These are phyloP conservation scores for Phataginus tricuspis DNA, from an alignment of 2,797 vertebrate genomes.

Conservation along the genomic window DNA sequence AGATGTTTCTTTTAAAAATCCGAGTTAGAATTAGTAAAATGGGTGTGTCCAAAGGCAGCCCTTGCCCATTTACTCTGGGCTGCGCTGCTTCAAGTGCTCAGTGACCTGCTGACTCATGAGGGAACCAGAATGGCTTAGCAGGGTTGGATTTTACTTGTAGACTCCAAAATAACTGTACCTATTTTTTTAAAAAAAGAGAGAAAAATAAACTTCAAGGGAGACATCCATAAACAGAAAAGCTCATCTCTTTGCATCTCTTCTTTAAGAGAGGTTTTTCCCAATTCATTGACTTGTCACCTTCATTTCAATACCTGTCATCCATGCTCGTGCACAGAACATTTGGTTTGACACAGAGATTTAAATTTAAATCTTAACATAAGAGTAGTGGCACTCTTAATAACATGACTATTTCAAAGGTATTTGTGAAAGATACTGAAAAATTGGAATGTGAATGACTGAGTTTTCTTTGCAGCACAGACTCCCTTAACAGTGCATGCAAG, in stretches of 20 bases:
- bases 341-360: conserved; percentile 57
- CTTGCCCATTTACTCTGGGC: conserved; percentile 56
- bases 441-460: neutral
- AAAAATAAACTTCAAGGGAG: neutral
- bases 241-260: neutral
- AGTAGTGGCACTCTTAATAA: neutral
- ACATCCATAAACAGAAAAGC: neutral
- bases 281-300: conserved; percentile 61
- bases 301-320: conserved; percentile 37
- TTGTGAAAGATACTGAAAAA: neutral
- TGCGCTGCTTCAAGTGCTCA: conserved; percentile 61
- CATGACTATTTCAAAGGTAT: neutral
- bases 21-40: conserved; percentile 70
- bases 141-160: conserved; percentile 58
- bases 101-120: conserved; percentile 81
- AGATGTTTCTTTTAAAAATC: conserved; percentile 34
- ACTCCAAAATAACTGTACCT: conserved; percentile 42
- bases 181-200: neutral
- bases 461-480: conserved; percentile 58
- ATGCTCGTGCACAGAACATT: neutral
- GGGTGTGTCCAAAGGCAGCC: conserved; percentile 80
- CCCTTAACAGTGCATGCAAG: neutral
- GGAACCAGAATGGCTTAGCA: conserved; percentile 62
- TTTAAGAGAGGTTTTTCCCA: neutral
- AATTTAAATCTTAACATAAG: neutral